These are phyloP conservation scores for Selene dorsalis DNA, from an alignment of 2,797 vertebrate genomes.

Conservation along the genomic window DNA sequence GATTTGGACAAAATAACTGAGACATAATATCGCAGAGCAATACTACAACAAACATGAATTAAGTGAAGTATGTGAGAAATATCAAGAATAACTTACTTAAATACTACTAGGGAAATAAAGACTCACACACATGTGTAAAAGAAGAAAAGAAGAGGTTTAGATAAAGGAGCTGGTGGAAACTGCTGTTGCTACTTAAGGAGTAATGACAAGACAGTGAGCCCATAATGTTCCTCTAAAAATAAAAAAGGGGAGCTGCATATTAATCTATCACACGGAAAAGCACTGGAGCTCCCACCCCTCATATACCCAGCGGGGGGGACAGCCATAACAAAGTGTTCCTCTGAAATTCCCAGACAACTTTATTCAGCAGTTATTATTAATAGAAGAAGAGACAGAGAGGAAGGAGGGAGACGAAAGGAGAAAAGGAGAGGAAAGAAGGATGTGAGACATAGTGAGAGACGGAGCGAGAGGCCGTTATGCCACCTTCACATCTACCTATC, in stretches of 20 bases:
- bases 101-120: too few species aligned
- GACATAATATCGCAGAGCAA: constrained; percentile 5
- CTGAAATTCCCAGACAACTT: constrained; percentile 53
- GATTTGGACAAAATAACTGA: not conserved
- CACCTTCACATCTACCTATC: constrained; percentile 49
- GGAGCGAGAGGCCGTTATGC: constrained; percentile 16
- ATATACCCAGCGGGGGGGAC: constrained; percentile 44
- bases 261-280: constrained; percentile 56
- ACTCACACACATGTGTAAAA: not conserved
- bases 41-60: not conserved
- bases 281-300: constrained; percentile 51
- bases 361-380: constrained; percentile 58
- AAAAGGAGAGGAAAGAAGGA: not conserved
- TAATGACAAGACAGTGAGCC: constrained; percentile 43
- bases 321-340: constrained; percentile 53
- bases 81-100: not conserved
- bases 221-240: constrained; percentile 59
- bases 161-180: constrained; percentile 5
- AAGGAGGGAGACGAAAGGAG: constrained; percentile 15
- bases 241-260: constrained; percentile 54
- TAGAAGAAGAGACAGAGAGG: constrained; percentile 15
- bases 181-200: constrained; percentile 24
- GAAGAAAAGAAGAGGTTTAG: constrained; percentile 9
- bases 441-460: constrained; percentile 40
- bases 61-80: not conserved